phyloP scores from a whole-genome alignment of 1,140 invertebrate species.

The Lucilia sericata region DNA sequence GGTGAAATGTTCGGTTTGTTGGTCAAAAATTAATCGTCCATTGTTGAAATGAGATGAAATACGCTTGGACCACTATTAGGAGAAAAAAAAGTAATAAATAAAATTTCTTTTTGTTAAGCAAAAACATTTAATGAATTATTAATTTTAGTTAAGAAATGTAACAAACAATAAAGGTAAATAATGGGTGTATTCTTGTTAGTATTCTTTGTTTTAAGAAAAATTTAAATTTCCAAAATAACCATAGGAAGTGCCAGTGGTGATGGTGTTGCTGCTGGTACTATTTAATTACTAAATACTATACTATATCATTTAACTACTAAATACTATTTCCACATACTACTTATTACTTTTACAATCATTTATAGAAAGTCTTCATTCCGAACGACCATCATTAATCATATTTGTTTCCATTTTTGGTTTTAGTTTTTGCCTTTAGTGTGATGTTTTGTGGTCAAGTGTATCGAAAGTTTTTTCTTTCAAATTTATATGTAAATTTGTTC shows the following conservation, averaged over 20 bases:
- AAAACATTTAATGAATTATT: neutral
- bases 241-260: neutral
- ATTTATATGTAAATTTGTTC: neutral
- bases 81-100: neutral
- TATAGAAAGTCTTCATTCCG: neutral
- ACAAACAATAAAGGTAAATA: neutral
- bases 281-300: neutral
- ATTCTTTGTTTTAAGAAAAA: neutral
- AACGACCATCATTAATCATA: neutral
- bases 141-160: neutral
- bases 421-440: no score
- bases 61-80: neutral
- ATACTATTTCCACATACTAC: no score
- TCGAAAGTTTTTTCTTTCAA: no score
- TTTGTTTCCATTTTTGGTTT: neutral
- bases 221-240: neutral
- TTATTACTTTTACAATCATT: neutral
- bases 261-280: neutral
- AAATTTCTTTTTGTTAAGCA: neutral
- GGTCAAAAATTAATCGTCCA: neutral
- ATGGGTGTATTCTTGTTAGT: neutral
- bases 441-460: no score
- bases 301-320: no score
- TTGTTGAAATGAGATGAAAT: neutral
- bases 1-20: neutral